Percentiles rank a stretch among this genome's conserved stretches.
Evolutionary conservation across 2,113 vertebrate genomes (phyloP).

Genomic region (Cranoglanis bouderius): DNA sequence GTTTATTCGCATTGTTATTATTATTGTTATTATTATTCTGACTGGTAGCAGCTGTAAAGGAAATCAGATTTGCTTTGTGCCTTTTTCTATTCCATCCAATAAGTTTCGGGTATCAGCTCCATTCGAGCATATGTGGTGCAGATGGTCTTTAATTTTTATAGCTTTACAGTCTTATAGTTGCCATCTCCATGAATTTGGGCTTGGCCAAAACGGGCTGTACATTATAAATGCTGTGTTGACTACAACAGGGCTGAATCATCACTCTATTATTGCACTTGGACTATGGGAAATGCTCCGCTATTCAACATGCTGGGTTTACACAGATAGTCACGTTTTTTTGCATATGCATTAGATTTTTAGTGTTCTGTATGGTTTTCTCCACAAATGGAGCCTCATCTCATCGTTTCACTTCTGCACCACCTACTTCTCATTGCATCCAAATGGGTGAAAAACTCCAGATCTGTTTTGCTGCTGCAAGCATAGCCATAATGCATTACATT

Average conservation of each 20-base stretch:
- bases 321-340: neutral
- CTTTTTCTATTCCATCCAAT: slow-evolving; percentile 30
- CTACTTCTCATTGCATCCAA: slow-evolving; percentile 1
- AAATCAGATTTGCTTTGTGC: slow-evolving; percentile 40
- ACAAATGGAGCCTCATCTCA: slow-evolving; percentile 12
- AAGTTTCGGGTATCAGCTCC: slow-evolving; percentile 18
- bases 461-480: neutral
- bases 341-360: neutral
- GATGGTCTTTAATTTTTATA: neutral
- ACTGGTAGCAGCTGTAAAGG: slow-evolving; percentile 25
- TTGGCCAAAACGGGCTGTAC: neutral
- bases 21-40: slow-evolving; percentile 9
- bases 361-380: slow-evolving; percentile 6
- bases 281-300: neutral
- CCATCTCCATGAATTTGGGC: neutral
- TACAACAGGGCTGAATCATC: neutral
- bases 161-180: neutral
- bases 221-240: slow-evolving; percentile 3
- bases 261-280: neutral
- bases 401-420: slow-evolving; percentile 6
- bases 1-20: slow-evolving; percentile 24
- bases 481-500: slow-evolving; percentile 4
- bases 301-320: slow-evolving; percentile 24
- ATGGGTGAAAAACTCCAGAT: slow-evolving; percentile 23
- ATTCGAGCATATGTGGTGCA: slow-evolving; percentile 30